Conservation (phyloP, 2,113 vertebrate species). For the Alaudala cheleensis region DNA sequence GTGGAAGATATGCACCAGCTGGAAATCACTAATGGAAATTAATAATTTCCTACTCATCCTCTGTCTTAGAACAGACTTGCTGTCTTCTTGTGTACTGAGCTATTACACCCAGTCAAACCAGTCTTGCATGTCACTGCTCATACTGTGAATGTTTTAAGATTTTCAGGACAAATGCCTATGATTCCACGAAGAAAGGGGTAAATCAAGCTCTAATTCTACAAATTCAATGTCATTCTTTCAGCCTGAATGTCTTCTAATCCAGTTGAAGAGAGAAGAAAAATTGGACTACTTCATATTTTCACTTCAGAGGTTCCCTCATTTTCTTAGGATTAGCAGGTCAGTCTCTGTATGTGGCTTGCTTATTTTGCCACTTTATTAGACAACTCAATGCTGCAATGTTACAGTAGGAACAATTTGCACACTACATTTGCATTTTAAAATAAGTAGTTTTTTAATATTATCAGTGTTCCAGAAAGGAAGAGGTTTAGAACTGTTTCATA, state of each 20-base stretch:
- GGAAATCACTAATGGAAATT: not conserved
- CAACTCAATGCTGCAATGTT: not conserved
- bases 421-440: not conserved
- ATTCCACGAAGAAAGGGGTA: not conserved
- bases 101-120: not conserved
- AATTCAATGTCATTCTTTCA: not conserved
- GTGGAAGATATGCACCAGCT: not conserved
- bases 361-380: not conserved
- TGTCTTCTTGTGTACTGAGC: not conserved
- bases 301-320: not conserved
- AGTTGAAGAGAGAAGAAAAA: not conserved
- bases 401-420: not conserved
- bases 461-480: not conserved
- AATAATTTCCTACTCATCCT: not conserved
- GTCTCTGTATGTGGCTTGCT: not conserved
- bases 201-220: not conserved
- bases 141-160: not conserved
- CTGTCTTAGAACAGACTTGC: not conserved
- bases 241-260: not conserved
- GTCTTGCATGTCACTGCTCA: fast-evolving
- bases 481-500: not conserved
- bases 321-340: not conserved
- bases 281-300: not conserved
- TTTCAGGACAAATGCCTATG: not conserved
- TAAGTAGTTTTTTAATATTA: not conserved